A percentile compares a stretch with the other conserved stretches of the same genome.
phyloP scores from a whole-genome alignment of 2,113 vertebrate species.

The Toxotes chatareus region DNA sequence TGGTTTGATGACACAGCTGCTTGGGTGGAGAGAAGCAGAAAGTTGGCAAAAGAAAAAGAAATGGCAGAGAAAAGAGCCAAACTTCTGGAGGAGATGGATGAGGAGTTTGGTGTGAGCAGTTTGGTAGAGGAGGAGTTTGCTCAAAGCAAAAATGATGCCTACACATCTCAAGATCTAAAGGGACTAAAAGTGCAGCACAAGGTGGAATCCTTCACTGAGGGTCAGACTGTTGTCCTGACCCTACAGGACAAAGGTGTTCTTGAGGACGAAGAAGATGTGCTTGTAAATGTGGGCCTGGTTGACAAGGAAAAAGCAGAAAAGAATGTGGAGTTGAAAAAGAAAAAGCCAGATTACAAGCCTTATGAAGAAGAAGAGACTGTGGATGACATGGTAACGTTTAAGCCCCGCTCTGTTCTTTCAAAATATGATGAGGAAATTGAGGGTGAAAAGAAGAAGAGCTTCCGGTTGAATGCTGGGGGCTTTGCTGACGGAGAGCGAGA shows the following conservation, averaged over 20 bases:
- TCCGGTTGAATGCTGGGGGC: conserved; percentile 86
- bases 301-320: conserved; percentile 91
- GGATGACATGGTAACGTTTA: conserved; percentile 88
- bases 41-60: conserved; percentile 91
- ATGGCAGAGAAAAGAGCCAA: conserved; percentile 93
- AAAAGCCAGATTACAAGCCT: conserved; percentile 90
- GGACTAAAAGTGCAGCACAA: conserved; percentile 94
- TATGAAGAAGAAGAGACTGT: conserved; percentile 90
- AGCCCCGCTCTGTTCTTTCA: conserved; percentile 85
- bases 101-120: conserved; percentile 93
- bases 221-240: conserved; percentile 89
- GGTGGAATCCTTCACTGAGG: conserved; percentile 89
- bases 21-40: conserved; percentile 92
- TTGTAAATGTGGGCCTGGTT: conserved; percentile 90
- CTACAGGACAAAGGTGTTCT: conserved; percentile 93
- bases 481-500: conserved; percentile 86
- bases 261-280: conserved; percentile 88
- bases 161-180: conserved; percentile 88
- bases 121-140: conserved; percentile 93
- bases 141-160: conserved; percentile 84
- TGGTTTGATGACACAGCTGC: conserved; percentile 91
- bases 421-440: conserved; percentile 95
- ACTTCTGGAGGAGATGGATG: conserved; percentile 94
- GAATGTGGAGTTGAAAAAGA: conserved; percentile 92
- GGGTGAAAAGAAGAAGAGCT: conserved; percentile 90